Base-by-base conservation (phyloP, 2,113 vertebrate species). In the Silurus asotus region DNA sequence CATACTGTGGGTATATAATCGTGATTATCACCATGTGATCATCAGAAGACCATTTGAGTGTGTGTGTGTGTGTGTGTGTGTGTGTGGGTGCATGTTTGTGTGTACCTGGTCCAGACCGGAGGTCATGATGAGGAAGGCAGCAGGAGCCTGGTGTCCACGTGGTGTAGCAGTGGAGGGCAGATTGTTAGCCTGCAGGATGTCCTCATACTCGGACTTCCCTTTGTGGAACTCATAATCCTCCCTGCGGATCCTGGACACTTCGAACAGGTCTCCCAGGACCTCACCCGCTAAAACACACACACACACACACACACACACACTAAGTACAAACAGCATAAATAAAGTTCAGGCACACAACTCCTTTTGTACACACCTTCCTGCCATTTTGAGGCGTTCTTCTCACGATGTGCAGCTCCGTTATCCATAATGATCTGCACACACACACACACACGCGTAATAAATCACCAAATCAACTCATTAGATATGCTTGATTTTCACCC, bases 141-240 rank as follows among this genome's bases (percentile, higher is more conserved):
- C 93, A 4, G 95, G 95, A 49, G 93, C 69, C 91, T 96, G 95
- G 89, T 96, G 95, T 70, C 95, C 95, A 11, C 95, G 93, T 15
- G 95, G 94, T 4, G 95, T 96, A 2, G 90, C 89, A 0, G 94
- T 90, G 51, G 95, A 96, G 0, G 95, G 93, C 87, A 94, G 91
- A 91, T 96, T 95, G 93, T 95, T 95, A 91, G 81, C 80, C 92
- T 96, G 95, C 76, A 96, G 93, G 53, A 96, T 92, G 0, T 96
- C 95, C 89, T 96, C 95, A 3, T 96, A 96, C 89, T 96, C 95
- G 10, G 95, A 96, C 90, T 94, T 93, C 25, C 95, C 95, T 56
- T 93, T 93, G 90, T 96, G 95, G 90, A 96, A 96, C 6, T 95
- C 94, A 23, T 95, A 96, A 89, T 96, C 95, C 87, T 96, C 95